Conservation (phyloP, 1,140 invertebrate genomes). For the Ceratoteleas bidentatus region DNA sequence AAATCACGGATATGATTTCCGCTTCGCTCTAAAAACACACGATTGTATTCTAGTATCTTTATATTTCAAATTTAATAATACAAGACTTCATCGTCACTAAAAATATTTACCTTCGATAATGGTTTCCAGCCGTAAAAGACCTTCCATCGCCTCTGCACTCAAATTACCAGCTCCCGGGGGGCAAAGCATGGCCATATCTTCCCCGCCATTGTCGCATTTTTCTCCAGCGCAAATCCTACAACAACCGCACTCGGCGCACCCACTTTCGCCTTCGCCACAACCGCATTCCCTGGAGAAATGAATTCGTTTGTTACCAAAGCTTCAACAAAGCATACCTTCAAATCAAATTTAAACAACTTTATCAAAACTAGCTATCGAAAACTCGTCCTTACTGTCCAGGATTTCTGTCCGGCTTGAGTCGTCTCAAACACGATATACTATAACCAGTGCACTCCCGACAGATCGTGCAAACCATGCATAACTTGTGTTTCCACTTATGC, state of each 20-base stretch:
- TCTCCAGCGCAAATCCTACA: conserved; percentile 93
- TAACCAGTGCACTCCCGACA: conserved; percentile 98
- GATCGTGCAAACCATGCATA: conserved; percentile 94
- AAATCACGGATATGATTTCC: conserved; percentile 83
- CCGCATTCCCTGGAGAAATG: conserved; percentile 89
- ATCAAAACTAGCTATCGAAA: too few species aligned
- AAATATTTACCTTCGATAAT: conserved; percentile 63
- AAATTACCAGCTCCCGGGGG: conserved; percentile 81
- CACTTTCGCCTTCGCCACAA: conserved; percentile 96
- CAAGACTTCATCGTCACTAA: too few species aligned
- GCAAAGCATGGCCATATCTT: conserved; percentile 77
- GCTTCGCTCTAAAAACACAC: conserved; percentile 74
- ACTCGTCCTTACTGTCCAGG: conserved; percentile 90
- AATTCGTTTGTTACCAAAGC: conserved; percentile 6
- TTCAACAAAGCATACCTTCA: too few species aligned
- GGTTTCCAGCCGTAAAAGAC: conserved; percentile 60
- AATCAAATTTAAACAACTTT: too few species aligned
- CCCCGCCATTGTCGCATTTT: conserved; percentile 82
- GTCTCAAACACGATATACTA: conserved; percentile 91
- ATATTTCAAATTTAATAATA: too few species aligned
- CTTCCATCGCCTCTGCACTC: conserved; percentile 65
- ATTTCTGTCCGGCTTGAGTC: conserved; percentile 88
- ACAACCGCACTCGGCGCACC: conserved; percentile 95
- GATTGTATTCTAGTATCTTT: background rate
- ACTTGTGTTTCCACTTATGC: conserved; percentile 91